Evolutionary conservation across 2,797 vertebrate genomes (phyloP), one percentile per base, ranked within the genome.

Genomic region (Knipowitschia caucasica): DNA sequence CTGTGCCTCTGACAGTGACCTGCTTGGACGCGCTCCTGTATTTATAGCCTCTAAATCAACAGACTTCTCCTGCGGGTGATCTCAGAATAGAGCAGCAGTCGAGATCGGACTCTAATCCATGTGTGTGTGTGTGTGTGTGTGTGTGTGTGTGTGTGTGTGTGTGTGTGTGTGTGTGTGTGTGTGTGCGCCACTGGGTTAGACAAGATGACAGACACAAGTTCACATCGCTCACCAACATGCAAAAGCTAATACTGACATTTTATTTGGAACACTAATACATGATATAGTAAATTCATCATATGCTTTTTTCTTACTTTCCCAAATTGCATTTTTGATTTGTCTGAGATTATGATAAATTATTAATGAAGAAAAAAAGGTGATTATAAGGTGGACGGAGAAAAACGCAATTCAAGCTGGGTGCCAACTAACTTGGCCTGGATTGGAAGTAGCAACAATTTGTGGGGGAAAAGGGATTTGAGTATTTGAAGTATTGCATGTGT

Each of bases 11-110:
- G 58, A 60, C 45, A 68, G 45, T 73, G 75, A 78, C 80, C 71
- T 45, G 56, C 58, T 56, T 52, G n/a, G 51, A 71, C 38, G 67
- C 77, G 31, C 53, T 77, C 51, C 52, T 53, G 59, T 86, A 86
- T 87, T 85, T 85, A 82, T 81, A 84, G 84, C 65, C 50, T 67
- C 71, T 76, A 82, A 78, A 86, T 86, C 78, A 86, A 72, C 81
- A 69, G 62, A 62, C 71, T 68, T 83, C 71, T 73, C 70, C 77
- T 77, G 72, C 46, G 69, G 75, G 75, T 77, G 51, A 68, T 76
- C 78, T 81, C 30, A 73, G 71, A 83, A 86, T 84, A 88, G 50
- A 49, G 35, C 14, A 56, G 59, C 59, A 75, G 74, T 77, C 77
- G 65, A 67, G 62, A 73, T 78, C 66, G 53, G 25, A 50, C 8